These are phyloP conservation scores for Lydus trimaculatus DNA, from an alignment of 2,888 invertebrate species.

Conservation along the genomic window DNA sequence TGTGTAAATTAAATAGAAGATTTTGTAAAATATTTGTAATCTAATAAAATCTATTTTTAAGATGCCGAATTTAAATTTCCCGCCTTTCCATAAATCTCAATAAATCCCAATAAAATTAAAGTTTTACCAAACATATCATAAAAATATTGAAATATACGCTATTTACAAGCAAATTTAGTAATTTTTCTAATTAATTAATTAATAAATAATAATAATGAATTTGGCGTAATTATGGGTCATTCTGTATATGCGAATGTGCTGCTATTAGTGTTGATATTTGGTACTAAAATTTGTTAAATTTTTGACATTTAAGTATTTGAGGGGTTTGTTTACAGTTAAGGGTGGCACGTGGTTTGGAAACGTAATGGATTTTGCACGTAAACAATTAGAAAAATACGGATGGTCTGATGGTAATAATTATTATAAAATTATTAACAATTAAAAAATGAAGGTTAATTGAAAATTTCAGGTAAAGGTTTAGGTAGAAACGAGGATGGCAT, in stretches of 20 bases:
- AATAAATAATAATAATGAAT: too few species aligned
- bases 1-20: constrained; percentile 33
- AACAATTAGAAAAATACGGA: constrained; percentile 77
- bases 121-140: too few species aligned
- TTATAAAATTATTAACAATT: not conserved
- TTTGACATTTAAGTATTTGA: not conserved
- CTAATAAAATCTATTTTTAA: constrained; percentile 10
- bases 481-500: constrained; percentile 85
- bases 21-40: constrained; percentile 29
- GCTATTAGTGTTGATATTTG: not conserved
- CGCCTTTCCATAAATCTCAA: too few species aligned
- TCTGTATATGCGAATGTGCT: not conserved
- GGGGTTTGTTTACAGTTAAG: constrained; percentile 20
- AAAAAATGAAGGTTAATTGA: constrained; percentile 24
- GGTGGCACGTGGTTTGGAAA: constrained; percentile 14
- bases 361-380: constrained; percentile 76
- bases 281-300: not conserved
- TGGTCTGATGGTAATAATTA: constrained; percentile 70
- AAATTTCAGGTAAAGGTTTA: constrained; percentile 76
- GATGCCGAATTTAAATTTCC: not conserved
- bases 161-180: too few species aligned
- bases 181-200: too few species aligned
- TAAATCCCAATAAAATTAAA: too few species aligned
- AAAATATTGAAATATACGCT: too few species aligned
- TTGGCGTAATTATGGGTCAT: not conserved